These are phyloP conservation scores for Trichogramma dendrolimi DNA, from an alignment of 2,888 invertebrate species.

Conservation along the genomic window DNA sequence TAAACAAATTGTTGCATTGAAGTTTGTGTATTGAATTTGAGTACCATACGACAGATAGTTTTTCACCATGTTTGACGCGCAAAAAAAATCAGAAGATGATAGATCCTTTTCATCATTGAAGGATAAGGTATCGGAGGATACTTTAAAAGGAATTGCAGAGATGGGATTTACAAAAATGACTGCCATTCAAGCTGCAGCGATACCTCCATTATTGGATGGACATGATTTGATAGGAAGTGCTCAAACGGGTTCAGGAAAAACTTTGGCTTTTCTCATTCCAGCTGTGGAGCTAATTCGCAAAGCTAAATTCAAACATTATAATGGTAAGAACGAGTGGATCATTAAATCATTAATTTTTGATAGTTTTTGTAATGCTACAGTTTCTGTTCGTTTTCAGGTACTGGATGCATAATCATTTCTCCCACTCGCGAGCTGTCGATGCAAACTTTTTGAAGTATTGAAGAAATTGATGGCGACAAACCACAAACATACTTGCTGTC, in stretches of 20 bases:
- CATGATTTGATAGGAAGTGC: conserved; percentile 92
- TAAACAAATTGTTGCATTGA: no score
- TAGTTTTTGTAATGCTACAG: background rate
- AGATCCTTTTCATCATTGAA: conserved; percentile 55
- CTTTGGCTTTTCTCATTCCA: conserved; percentile 91
- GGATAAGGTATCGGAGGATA: conserved; percentile 73
- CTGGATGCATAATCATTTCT: conserved; percentile 89
- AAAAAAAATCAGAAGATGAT: conserved; percentile 35
- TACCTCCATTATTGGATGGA: conserved; percentile 86
- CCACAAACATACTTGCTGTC: conserved; percentile 89
- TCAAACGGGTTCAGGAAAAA: conserved; percentile 95
- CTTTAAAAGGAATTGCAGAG: conserved; percentile 77
- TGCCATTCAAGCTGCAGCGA: conserved; percentile 86
- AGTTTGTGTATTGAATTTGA: no score
- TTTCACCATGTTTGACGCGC: no score
- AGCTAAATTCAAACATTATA: conserved; percentile 85
- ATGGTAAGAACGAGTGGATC: conserved; percentile 60
- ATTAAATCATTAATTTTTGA: background rate
- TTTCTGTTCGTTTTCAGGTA: conserved; percentile 57
- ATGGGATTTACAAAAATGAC: conserved; percentile 96
- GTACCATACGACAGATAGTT: no score
- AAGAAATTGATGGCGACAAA: conserved; percentile 88
- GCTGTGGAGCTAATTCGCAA: conserved; percentile 90
- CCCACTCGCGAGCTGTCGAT: conserved; percentile 95
- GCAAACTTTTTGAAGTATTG: conserved; percentile 98